These are phyloP conservation scores for Conus betulinus DNA, from an alignment of 1,140 invertebrate species.

Conservation along the genomic window DNA sequence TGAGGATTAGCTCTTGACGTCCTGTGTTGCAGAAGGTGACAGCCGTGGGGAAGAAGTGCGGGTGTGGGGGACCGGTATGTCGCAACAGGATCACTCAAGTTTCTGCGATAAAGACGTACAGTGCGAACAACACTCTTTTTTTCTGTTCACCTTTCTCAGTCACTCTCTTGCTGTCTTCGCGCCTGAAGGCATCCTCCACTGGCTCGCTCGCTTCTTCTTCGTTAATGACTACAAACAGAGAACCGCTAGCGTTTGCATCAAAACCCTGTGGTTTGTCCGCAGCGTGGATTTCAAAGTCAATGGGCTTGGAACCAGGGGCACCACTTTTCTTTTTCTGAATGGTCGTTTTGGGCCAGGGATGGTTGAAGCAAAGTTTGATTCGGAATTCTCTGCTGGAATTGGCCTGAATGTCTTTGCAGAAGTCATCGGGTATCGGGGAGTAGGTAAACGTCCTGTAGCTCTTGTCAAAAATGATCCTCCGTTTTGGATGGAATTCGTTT, in stretches of 20 bases:
- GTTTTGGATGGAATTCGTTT: neutral
- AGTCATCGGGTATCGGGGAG: neutral
- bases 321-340: neutral
- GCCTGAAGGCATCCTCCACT: neutral
- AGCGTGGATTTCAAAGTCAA: neutral
- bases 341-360: neutral
- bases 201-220: neutral
- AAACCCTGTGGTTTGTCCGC: neutral
- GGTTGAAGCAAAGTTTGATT: neutral
- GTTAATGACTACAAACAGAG: slow-evolving; percentile 9
- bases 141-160: neutral
- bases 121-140: neutral
- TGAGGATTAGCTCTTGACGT: neutral
- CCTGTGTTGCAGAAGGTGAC: neutral
- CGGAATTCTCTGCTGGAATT: neutral
- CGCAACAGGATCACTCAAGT: neutral
- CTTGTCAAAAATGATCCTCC: neutral
- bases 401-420: neutral
- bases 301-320: neutral
- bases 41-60: slow-evolving; percentile 4
- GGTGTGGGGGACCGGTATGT: neutral
- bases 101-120: slow-evolving; percentile 1
- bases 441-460: neutral
- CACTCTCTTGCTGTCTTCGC: neutral
- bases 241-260: neutral